These are phyloP conservation scores for Philereme transversata DNA, from an alignment of 2,888 invertebrate genomes.

Conservation along the genomic window DNA sequence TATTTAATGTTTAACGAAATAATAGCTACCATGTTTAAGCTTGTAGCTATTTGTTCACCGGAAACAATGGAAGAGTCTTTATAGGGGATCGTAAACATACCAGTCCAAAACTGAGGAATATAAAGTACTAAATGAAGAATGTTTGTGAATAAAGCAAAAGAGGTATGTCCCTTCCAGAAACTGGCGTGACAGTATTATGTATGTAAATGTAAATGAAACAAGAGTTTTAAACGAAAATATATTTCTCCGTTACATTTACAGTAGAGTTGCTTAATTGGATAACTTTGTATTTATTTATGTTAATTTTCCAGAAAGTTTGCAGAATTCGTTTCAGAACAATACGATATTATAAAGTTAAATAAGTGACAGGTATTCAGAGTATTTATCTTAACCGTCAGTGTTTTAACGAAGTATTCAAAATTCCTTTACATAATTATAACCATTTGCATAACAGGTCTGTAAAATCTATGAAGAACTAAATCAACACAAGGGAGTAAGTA, in stretches of 20 bases:
- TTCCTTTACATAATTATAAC: no score
- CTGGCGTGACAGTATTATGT: no score
- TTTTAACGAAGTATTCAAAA: neutral
- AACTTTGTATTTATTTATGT: conserved; percentile 33
- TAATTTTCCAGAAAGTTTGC: conserved; percentile 19
- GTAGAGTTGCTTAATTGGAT: conserved; percentile 28
- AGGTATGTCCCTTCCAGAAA: no score
- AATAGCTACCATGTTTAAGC: neutral
- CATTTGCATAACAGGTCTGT: no score
- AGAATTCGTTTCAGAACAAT: conserved; percentile 16
- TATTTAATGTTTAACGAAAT: neutral
- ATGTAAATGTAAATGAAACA: conserved; percentile 21
- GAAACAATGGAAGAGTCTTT: conserved; percentile 28
- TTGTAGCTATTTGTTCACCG: conserved; percentile 3
- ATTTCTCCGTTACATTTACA: conserved; percentile 30
- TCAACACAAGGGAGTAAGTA: neutral
- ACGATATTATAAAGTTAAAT: conserved; percentile 22
- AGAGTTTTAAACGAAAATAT: conserved; percentile 29
- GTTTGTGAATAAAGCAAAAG: no score
- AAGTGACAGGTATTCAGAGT: conserved; percentile 9
- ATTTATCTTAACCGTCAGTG: conserved; percentile 1
- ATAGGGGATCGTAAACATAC: conserved; percentile 34
- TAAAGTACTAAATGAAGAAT: no score
- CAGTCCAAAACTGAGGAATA: conserved; percentile 10
- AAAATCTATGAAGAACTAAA: neutral